phyloP scores from a whole-genome alignment of 2,113 vertebrate genomes.

The Anoplopoma fimbria region DNA sequence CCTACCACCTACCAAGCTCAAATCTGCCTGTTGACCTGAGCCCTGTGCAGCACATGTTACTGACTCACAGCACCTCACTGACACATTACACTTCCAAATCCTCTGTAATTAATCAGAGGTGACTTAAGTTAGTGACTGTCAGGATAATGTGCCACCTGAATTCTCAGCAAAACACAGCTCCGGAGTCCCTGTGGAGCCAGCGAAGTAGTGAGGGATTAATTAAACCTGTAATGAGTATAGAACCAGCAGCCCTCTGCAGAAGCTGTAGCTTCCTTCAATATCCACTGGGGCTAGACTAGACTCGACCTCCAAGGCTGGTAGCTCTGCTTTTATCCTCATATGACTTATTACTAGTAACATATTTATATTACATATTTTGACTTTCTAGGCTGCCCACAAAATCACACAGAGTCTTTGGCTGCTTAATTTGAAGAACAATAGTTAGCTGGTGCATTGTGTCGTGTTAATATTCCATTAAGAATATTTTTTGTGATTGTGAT shows the following conservation, averaged over 20 bases:
- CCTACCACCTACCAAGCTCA: slow-evolving; percentile 34
- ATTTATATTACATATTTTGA: slow-evolving; percentile 71
- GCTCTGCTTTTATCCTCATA: slow-evolving; percentile 70
- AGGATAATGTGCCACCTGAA: slow-evolving; percentile 36
- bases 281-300: slow-evolving; percentile 54
- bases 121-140: slow-evolving; percentile 63
- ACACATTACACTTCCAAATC: slow-evolving; percentile 41
- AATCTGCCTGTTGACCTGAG: slow-evolving; percentile 29
- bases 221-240: slow-evolving; percentile 78
- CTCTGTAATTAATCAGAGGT: slow-evolving; percentile 64
- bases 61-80: slow-evolving; percentile 42
- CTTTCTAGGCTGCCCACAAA: slow-evolving; percentile 33
- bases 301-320: slow-evolving; percentile 50
- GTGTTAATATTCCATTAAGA: slow-evolving; percentile 7
- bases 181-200: slow-evolving; percentile 62
- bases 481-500: slow-evolving; percentile 27
- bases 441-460: slow-evolving; percentile 12
- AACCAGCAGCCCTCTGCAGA: slow-evolving; percentile 61
- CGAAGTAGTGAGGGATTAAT: slow-evolving; percentile 78
- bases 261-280: slow-evolving; percentile 63
- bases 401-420: background rate
- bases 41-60: slow-evolving; percentile 15
- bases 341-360: slow-evolving; percentile 73
- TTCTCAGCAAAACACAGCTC: slow-evolving; percentile 59
- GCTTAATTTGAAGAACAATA: background rate